Evolutionary conservation across 2,113 vertebrate species (phyloP).

Genomic region (Piliocolobus tephrosceles): DNA sequence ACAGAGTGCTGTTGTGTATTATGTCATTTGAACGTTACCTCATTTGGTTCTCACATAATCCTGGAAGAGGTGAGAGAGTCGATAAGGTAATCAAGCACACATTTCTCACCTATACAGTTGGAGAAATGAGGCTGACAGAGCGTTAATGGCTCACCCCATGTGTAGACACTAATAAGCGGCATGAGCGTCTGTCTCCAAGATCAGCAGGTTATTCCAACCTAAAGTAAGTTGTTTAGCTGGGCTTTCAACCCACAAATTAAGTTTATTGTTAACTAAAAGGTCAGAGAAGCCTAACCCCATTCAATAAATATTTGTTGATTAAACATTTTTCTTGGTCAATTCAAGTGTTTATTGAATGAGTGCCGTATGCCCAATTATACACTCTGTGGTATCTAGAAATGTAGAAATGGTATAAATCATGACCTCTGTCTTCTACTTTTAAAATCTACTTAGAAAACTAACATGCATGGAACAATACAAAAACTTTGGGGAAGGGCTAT

Average conservation of each 20-base stretch:
- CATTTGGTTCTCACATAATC: slow-evolving; percentile 15
- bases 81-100: not conserved
- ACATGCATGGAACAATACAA: not conserved
- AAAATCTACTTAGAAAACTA: slow-evolving; percentile 10
- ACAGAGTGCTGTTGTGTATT: not conserved
- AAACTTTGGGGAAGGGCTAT: not conserved
- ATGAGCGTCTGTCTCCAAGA: not conserved
- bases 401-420: not conserved
- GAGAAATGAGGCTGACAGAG: not conserved
- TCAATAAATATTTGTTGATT: not conserved
- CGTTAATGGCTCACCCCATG: not conserved
- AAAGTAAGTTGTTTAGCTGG: not conserved
- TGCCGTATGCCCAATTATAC: not conserved
- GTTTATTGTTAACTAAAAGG: not conserved
- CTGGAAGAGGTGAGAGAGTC: not conserved
- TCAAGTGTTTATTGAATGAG: not conserved
- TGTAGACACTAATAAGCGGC: not conserved
- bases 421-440: not conserved
- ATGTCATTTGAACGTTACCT: not conserved
- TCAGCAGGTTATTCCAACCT: not conserved
- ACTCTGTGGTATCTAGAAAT: not conserved
- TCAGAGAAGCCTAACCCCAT: not conserved
- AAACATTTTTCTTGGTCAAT: not conserved
- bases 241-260: not conserved
- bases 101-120: not conserved